These are phyloP conservation scores for Drosophila villosipedis DNA, from an alignment of 2,888 invertebrate genomes.

Conservation along the genomic window DNA sequence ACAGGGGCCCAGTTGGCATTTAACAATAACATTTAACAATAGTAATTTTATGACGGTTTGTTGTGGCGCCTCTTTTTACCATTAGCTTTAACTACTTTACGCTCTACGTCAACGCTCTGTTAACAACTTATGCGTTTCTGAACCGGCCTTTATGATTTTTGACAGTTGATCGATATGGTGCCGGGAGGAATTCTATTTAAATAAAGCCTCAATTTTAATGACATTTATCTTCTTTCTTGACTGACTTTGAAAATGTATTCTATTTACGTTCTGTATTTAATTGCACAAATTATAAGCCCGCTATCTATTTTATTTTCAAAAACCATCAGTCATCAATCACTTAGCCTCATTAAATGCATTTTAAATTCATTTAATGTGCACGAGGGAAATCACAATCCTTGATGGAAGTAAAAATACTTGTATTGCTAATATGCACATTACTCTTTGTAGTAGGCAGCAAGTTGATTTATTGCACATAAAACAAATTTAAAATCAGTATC, in stretches of 20 bases:
- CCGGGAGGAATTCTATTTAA: background rate
- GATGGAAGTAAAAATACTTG: background rate
- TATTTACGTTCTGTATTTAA: background rate
- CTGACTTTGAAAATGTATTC: background rate
- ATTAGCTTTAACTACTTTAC: no score
- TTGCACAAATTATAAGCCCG: background rate
- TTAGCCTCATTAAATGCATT: background rate
- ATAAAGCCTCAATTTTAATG: background rate
- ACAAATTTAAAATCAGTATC: background rate
- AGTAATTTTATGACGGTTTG: background rate
- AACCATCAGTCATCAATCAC: background rate
- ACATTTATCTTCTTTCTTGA: background rate
- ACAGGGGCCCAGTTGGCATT: background rate
- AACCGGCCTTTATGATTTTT: background rate
- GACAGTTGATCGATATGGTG: background rate
- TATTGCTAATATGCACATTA: background rate
- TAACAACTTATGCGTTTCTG: background rate
- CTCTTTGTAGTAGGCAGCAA: background rate
- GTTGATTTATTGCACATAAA: background rate
- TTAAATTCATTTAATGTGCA: background rate
- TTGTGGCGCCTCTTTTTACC: slow-evolving; percentile 1
- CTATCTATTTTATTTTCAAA: background rate
- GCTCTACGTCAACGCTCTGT: background rate
- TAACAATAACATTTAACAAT: background rate
- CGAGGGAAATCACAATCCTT: background rate